phyloP scores from a whole-genome alignment of 2,888 invertebrate genomes.

The Aporophyla nigra region DNA sequence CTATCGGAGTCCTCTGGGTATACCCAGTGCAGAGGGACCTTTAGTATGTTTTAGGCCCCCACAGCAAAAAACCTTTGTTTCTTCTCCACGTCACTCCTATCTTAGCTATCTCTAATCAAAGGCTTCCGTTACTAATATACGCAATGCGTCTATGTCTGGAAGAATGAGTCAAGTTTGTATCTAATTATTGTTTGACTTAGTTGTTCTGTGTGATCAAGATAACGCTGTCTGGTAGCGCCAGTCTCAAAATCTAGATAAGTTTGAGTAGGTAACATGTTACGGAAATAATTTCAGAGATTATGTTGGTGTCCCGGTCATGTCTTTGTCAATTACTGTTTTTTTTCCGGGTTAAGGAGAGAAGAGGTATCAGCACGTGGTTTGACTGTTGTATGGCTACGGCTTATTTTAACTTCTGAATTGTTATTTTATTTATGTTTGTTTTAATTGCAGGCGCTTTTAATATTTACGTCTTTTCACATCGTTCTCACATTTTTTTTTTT shows the following conservation, averaged over 20 bases:
- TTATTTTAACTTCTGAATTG: too few relatives aligned
- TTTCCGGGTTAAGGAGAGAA: background rate
- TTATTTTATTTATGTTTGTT: too few relatives aligned
- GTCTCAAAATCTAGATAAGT: conserved; percentile 41
- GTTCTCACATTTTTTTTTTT: too few relatives aligned
- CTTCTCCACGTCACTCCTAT: background rate
- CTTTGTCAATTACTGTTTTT: background rate
- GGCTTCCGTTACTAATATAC: background rate
- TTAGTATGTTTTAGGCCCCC: background rate
- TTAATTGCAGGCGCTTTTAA: too few relatives aligned
- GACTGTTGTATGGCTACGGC: background rate
- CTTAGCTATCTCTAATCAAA: background rate
- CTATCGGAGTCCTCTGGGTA: too few relatives aligned
- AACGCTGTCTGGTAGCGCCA: conserved; percentile 26
- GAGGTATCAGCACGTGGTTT: background rate
- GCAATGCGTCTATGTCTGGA: conserved; percentile 10
- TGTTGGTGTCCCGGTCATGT: conserved; percentile 14
- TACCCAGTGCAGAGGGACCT: background rate
- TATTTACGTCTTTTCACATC: too few relatives aligned
- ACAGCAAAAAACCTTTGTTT: background rate
- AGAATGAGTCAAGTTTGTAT: conserved; percentile 5
- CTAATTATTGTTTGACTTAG: background rate
- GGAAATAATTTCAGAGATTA: conserved; percentile 28
- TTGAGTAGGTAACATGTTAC: conserved; percentile 33
- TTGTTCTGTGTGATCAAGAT: conserved; percentile 25